These are phyloP conservation scores for Tethea ocularis DNA, from an alignment of 2,888 invertebrate genomes.

Conservation along the genomic window DNA sequence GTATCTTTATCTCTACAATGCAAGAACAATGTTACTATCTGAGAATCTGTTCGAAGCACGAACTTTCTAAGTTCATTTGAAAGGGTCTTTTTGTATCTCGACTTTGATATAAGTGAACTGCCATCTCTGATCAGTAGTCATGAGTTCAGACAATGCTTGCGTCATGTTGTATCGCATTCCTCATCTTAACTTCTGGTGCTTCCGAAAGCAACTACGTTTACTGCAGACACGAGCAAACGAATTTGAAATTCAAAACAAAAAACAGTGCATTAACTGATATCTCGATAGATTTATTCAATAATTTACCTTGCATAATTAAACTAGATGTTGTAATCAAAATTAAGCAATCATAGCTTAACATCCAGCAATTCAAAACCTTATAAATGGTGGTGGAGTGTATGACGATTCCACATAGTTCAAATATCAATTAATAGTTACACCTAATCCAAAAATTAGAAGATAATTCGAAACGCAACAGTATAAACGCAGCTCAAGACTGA, in stretches of 20 bases:
- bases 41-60: conserved; percentile 37
- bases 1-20: conserved; percentile 29
- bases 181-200: conserved; percentile 55
- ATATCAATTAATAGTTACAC: conserved; percentile 5
- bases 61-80: conserved; percentile 28
- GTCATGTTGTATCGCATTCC: conserved; percentile 58
- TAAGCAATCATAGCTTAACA: too few species aligned
- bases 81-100: conserved; percentile 38
- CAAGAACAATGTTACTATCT: conserved; percentile 35
- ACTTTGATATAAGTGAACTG: conserved; percentile 37
- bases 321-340: too few species aligned
- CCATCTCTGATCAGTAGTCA: conserved; percentile 47
- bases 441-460: conserved; percentile 25
- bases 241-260: conserved; percentile 1
- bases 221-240: conserved; percentile 29
- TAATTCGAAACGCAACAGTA: conserved; percentile 36
- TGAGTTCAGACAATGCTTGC: conserved; percentile 56
- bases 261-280: too few species aligned
- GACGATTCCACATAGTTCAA: neutral
- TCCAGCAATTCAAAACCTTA: too few species aligned
- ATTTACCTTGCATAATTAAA: neutral
- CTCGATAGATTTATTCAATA: too few species aligned
- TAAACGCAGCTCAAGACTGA: conserved; percentile 49
- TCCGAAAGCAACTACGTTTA: conserved; percentile 32
- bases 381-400: too few species aligned